A percentile compares a stretch with the other conserved stretches of the same genome.
These are phyloP conservation scores for Acanthisitta chloris DNA, from an alignment of 2,113 vertebrate genomes.

Conservation along the genomic window DNA sequence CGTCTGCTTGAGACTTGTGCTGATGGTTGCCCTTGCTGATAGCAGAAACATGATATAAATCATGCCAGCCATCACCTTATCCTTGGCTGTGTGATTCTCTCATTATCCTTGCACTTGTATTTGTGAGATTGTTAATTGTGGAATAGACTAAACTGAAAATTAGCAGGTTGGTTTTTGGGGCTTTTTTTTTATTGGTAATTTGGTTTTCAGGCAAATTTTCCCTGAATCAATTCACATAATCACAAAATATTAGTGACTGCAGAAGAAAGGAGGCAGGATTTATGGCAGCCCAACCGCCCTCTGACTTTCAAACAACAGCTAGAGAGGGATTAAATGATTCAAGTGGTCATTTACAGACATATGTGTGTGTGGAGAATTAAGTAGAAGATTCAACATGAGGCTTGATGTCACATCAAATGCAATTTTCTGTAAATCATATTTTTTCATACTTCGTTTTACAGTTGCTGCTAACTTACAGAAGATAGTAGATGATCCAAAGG, in stretches of 20 bases:
- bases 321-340: conserved; percentile 1
- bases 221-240: neutral
- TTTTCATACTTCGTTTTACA: conserved; percentile 74
- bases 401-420: conserved; percentile 15
- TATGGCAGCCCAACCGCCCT: neutral
- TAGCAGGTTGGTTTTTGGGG: no score
- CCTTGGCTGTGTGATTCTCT: neutral
- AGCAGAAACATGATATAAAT: neutral
- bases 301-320: neutral
- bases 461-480: conserved; percentile 99
- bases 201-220: neutral
- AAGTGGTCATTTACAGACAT: neutral
- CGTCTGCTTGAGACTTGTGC: neutral
- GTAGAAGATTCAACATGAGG: neutral
- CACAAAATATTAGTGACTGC: neutral
- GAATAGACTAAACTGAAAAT: neutral
- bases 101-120: neutral
- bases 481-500: conserved; percentile 96
- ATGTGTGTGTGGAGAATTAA: neutral
- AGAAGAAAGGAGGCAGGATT: neutral
- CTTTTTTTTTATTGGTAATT: neutral
- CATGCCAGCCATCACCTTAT: neutral
- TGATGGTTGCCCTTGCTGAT: neutral
- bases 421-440: neutral
- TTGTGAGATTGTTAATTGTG: neutral